phyloP scores from a whole-genome alignment of 2,113 vertebrate genomes.

The Lasiurus cinereus region DNA sequence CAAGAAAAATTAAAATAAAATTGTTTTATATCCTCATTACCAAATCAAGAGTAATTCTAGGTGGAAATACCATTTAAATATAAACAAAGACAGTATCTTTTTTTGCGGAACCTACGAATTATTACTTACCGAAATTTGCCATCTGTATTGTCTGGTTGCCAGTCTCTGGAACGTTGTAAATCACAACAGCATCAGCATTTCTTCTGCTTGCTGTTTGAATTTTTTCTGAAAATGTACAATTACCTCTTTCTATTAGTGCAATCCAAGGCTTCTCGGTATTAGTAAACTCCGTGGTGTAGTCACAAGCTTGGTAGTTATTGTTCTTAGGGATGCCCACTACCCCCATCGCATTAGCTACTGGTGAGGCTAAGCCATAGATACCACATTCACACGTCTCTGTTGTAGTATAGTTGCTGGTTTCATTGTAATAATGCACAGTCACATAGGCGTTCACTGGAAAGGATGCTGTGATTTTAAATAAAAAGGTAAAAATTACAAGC shows the following conservation, averaged over 20 bases:
- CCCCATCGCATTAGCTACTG: slow-evolving; percentile 75
- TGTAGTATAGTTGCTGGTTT: slow-evolving; percentile 74
- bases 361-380: slow-evolving; percentile 86
- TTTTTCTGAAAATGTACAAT: slow-evolving; percentile 93
- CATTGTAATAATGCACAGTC: slow-evolving; percentile 81
- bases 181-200: slow-evolving; percentile 91
- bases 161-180: slow-evolving; percentile 88
- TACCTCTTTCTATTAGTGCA: slow-evolving; percentile 93
- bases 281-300: slow-evolving; percentile 81
- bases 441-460: slow-evolving; percentile 79
- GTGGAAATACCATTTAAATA: not conserved
- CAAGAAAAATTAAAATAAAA: slow-evolving; percentile 33
- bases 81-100: slow-evolving; percentile 9
- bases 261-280: slow-evolving; percentile 87
- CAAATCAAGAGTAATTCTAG: slow-evolving; percentile 45
- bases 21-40: not conserved
- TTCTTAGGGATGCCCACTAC: slow-evolving; percentile 83
- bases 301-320: slow-evolving; percentile 84
- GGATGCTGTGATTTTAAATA: slow-evolving; percentile 52
- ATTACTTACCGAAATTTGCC: slow-evolving; percentile 88
- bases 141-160: slow-evolving; percentile 88
- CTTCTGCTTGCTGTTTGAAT: slow-evolving; percentile 87
- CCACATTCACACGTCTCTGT: slow-evolving; percentile 83
- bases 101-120: not conserved
- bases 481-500: slow-evolving; percentile 63